Percentiles rank a stretch among this genome's conserved stretches.
Conservation (phyloP, 1,140 invertebrate species). For the Orussus abietinus region DNA sequence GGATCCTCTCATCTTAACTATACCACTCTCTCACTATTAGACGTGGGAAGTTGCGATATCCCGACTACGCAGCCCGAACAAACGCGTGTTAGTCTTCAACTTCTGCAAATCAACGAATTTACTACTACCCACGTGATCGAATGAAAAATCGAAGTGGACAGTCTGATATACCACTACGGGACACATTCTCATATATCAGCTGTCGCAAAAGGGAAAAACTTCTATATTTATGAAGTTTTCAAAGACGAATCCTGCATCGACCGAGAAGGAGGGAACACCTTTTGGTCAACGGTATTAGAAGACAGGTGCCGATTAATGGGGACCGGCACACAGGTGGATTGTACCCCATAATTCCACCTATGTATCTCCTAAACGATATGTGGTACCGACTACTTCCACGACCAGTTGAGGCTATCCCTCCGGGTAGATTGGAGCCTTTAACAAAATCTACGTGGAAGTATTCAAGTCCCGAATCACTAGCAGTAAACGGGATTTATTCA, state of each 20-base stretch:
- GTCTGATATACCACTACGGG: conserved; percentile 9
- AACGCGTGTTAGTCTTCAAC: conserved; percentile 1
- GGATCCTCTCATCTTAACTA: background rate
- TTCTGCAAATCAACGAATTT: conserved; percentile 10
- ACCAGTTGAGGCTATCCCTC: too few species aligned
- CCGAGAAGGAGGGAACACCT: conserved; percentile 13
- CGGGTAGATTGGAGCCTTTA: conserved; percentile 5
- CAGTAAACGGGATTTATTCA: conserved; percentile 20
- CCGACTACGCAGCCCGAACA: background rate
- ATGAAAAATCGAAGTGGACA: conserved; percentile 11
- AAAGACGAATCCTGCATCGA: conserved; percentile 12
- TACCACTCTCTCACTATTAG: conserved; percentile 4
- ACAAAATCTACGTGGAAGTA: conserved; percentile 18
- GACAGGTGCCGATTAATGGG: conserved; percentile 9
- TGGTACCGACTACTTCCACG: too few species aligned
- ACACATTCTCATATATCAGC: conserved; percentile 6
- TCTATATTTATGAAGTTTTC: conserved; percentile 10
- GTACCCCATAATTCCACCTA: too few species aligned
- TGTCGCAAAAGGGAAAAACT: background rate
- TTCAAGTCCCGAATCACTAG: conserved; percentile 15
- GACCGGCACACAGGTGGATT: too few species aligned
- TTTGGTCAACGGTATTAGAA: conserved; percentile 15
- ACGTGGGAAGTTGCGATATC: conserved; percentile 8
- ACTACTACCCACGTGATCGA: background rate
- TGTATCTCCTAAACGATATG: too few species aligned